These are phyloP conservation scores for Saturnia japonica DNA, from an alignment of 2,888 invertebrate genomes.

Conservation along the genomic window DNA sequence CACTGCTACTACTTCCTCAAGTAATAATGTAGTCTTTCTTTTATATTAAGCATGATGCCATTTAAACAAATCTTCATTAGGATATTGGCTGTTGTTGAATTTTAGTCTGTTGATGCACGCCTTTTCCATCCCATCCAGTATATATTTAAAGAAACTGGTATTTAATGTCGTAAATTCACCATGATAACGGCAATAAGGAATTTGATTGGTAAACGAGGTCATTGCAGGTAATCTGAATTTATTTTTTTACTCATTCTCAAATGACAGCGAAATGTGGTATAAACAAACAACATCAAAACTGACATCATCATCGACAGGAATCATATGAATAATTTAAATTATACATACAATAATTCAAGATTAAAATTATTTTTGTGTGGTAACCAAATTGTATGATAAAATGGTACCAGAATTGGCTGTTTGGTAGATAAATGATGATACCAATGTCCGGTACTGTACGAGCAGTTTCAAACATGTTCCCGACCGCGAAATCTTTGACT, in stretches of 20 bases:
- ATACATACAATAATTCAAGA: neutral
- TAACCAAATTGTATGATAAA: slow-evolving; percentile 13
- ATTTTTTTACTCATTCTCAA: neutral
- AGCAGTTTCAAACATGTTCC: neutral
- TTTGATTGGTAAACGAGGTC: neutral
- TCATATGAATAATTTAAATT: neutral
- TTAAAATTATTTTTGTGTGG: slow-evolving; percentile 3
- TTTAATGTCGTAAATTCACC: neutral
- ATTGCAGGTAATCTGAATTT: neutral
- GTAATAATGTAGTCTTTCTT: neutral
- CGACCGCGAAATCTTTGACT: slow-evolving; percentile 1
- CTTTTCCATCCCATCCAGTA: neutral
- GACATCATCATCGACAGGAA: neutral
- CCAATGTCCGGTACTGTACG: slow-evolving; percentile 10
- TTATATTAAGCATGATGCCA: neutral
- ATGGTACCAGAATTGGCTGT: slow-evolving; percentile 4
- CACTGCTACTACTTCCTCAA: too few species aligned
- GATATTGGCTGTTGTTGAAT: too few species aligned
- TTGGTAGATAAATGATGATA: slow-evolving; percentile 14
- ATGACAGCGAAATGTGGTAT: neutral
- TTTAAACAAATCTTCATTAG: neutral
- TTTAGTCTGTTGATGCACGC: too few species aligned
- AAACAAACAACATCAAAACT: neutral
- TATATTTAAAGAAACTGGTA: neutral
- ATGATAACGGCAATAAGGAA: neutral